These are phyloP conservation scores for Gulo gulo DNA, from an alignment of 2,113 vertebrate species.

Conservation along the genomic window DNA sequence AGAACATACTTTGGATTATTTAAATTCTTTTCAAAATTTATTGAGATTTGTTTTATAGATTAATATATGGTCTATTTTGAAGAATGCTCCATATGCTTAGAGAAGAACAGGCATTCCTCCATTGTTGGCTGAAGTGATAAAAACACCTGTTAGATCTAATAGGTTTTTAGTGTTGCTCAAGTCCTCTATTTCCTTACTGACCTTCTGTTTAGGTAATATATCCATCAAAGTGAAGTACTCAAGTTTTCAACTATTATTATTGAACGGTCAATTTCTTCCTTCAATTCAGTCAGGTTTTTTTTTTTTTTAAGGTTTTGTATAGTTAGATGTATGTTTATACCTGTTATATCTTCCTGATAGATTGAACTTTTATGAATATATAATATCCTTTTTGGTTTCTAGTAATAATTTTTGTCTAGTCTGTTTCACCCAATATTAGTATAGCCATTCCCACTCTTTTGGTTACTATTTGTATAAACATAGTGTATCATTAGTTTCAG, in stretches of 20 bases:
- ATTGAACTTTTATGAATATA: not conserved
- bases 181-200: not conserved
- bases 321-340: not conserved
- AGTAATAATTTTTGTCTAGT: not conserved
- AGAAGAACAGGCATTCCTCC: not conserved
- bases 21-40: not conserved
- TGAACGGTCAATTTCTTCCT: not conserved
- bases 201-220: not conserved
- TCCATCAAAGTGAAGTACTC: not conserved
- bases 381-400: not conserved
- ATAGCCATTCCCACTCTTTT: not conserved
- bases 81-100: not conserved
- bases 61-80: not conserved
- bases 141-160: not conserved
- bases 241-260: not conserved
- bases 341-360: not conserved
- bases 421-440: not conserved
- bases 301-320: not conserved
- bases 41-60: not conserved
- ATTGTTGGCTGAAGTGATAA: not conserved
- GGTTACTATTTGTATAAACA: not conserved
- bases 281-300: not conserved
- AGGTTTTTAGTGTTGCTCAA: not conserved
- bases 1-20: not conserved
- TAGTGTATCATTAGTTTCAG: not conserved